Evolutionary conservation across 2,113 vertebrate species (phyloP).

Genomic region (Ranitomeya imitator): DNA sequence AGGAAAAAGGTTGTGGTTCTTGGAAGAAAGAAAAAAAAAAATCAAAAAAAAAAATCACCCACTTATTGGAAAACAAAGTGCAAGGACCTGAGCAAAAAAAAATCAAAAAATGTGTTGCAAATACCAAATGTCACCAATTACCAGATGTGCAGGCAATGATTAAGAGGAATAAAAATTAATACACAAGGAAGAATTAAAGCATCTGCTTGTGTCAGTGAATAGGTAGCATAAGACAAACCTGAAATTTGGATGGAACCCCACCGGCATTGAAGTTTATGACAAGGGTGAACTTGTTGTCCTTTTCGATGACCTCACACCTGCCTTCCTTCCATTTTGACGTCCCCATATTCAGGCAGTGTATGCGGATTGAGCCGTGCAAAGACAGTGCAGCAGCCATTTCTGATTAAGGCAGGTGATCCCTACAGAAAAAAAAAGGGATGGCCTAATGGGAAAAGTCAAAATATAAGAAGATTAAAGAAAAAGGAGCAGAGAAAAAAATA

Average conservation of each 20-base stretch:
- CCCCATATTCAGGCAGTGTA: constrained; percentile 83
- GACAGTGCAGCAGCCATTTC: constrained; percentile 78
- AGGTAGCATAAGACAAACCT: constrained; percentile 72
- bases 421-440: constrained; percentile 28
- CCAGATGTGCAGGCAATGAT: too few species aligned
- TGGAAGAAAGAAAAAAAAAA: too few species aligned
- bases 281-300: constrained; percentile 90
- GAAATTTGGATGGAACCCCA: constrained; percentile 84
- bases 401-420: constrained; percentile 59
- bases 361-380: constrained; percentile 85
- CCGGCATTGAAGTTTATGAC: constrained; percentile 87
- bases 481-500: background rate
- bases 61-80: too few species aligned
- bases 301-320: constrained; percentile 93
- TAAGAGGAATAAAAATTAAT: too few species aligned
- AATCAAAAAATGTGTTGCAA: too few species aligned
- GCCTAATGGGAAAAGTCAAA: constrained; percentile 58
- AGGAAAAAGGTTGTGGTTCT: too few species aligned
- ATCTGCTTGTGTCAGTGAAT: background rate
- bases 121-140: too few species aligned
- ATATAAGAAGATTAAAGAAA: constrained; percentile 20
- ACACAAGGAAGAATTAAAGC: too few species aligned
- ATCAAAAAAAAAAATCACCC: too few species aligned
- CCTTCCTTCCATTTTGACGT: constrained; percentile 95
- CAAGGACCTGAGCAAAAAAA: too few species aligned